Evolutionary conservation across 1,140 invertebrate genomes (phyloP).

Genomic region (Drosophila repletoides): DNA sequence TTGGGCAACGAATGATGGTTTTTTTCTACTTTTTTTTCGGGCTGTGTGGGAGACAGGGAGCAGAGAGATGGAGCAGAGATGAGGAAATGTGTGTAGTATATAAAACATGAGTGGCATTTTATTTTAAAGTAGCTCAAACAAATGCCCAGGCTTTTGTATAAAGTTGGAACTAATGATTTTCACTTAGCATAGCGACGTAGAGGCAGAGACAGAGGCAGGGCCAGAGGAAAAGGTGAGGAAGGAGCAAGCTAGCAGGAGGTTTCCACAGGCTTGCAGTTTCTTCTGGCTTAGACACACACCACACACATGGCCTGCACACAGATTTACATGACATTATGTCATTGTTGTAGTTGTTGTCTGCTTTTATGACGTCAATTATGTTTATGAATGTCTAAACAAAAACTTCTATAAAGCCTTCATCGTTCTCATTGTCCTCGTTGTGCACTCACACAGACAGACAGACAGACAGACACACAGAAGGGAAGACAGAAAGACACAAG

Average conservation of each 20-base stretch:
- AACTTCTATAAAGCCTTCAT: conserved; percentile 69
- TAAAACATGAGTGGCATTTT: conserved; percentile 76
- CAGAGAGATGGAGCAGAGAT: not conserved
- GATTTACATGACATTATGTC: conserved; percentile 79
- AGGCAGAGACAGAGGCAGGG: not conserved
- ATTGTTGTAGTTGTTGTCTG: conserved; percentile 68
- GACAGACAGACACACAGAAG: not conserved
- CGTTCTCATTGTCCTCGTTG: conserved; percentile 41
- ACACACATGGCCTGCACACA: conserved; percentile 57
- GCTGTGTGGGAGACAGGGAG: too few relatives aligned
- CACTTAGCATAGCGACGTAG: conserved; percentile 43
- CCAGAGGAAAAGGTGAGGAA: not conserved
- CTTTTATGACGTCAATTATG: conserved; percentile 80
- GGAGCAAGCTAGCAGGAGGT: not conserved
- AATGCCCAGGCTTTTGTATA: conserved; percentile 71
- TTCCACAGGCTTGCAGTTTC: conserved; percentile 2
- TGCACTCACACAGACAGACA: conserved; percentile 12
- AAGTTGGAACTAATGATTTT: conserved; percentile 76
- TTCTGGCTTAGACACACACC: not conserved
- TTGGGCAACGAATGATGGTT: conserved; percentile 38
- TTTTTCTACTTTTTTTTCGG: not conserved
- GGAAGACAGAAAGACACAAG: not conserved
- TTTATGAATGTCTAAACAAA: conserved; percentile 81
- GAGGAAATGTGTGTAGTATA: conserved; percentile 17
- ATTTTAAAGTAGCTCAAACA: conserved; percentile 75